Conservation (phyloP, 2,888 invertebrate genomes). For the Calliopum simillimum region DNA sequence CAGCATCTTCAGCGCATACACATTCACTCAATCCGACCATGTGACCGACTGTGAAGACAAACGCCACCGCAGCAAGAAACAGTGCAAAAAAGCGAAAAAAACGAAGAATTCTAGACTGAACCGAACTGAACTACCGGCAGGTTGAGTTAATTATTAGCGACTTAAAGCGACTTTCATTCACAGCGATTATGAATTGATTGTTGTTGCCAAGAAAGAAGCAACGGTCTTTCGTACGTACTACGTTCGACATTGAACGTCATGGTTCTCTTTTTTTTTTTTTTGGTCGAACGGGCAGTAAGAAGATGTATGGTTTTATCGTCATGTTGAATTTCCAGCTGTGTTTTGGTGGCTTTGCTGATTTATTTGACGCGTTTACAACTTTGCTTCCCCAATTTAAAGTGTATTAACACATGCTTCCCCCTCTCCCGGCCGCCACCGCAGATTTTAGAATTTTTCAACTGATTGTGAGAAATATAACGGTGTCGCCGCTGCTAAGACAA, state of each 20-base stretch:
- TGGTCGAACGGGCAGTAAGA: too few species aligned
- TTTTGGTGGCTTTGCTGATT: slow-evolving; percentile 28
- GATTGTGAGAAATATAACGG: too few species aligned
- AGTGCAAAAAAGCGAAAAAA: not conserved
- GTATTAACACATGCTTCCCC: slow-evolving; percentile 18
- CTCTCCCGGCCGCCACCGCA: not conserved
- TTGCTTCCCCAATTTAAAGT: slow-evolving; percentile 12
- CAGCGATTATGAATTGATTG: not conserved
- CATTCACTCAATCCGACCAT: not conserved
- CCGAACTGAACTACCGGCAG: slow-evolving; percentile 41
- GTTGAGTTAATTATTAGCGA: slow-evolving; percentile 62
- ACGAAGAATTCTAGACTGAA: not conserved
- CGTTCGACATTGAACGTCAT: too few species aligned
- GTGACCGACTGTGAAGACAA: not conserved
- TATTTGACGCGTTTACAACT: slow-evolving; percentile 16
- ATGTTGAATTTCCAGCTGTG: slow-evolving; percentile 18
- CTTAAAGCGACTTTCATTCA: slow-evolving; percentile 35
- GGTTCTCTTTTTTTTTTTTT: too few species aligned
- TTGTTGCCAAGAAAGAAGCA: not conserved
- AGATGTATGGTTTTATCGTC: not conserved
- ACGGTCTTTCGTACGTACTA: not conserved
- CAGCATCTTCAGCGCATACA: not conserved
- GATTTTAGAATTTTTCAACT: not conserved
- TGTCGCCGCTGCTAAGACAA: too few species aligned
- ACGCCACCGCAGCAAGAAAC: slow-evolving; percentile 4